Percentiles rank a stretch among this genome's conserved stretches.
Evolutionary conservation across 35 echinoderm and acorn worm species (phyloP).

Genomic region (Diadema setosum): DNA sequence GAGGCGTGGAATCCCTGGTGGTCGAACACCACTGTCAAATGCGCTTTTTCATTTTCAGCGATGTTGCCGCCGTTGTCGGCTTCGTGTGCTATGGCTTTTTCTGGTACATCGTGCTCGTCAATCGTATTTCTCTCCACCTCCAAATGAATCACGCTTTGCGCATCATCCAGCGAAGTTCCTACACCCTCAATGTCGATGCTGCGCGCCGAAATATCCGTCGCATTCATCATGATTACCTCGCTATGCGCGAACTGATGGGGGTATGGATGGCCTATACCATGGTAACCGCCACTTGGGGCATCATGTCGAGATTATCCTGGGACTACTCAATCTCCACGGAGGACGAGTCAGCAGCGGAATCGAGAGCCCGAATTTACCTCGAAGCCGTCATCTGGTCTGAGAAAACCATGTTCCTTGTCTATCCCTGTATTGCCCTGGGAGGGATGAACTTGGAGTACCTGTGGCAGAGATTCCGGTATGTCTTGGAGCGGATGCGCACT

Average conservation of each 20-base stretch:
- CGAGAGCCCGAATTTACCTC: no score
- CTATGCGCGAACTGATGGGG: background rate
- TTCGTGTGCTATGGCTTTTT: background rate
- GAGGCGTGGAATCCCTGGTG: no score
- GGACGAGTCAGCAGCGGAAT: background rate
- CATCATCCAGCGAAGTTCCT: background rate
- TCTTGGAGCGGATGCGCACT: background rate
- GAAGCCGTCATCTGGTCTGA: background rate
- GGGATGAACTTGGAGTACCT: background rate
- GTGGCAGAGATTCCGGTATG: background rate
- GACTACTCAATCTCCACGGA: background rate
- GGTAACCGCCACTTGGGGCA: background rate
- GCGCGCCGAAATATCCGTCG: background rate
- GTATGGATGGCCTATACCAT: background rate
- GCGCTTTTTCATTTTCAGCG: background rate
- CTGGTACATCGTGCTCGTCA: background rate
- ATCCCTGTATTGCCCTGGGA: background rate
- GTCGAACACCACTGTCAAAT: no score
- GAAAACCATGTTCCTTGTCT: background rate
- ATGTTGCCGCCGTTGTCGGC: background rate
- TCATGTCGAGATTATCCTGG: background rate
- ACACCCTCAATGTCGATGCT: background rate
- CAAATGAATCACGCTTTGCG: background rate
- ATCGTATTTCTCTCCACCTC: background rate
- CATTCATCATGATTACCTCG: background rate